phyloP scores from a whole-genome alignment of 1,140 invertebrate genomes.

The Heliothis virescens region DNA sequence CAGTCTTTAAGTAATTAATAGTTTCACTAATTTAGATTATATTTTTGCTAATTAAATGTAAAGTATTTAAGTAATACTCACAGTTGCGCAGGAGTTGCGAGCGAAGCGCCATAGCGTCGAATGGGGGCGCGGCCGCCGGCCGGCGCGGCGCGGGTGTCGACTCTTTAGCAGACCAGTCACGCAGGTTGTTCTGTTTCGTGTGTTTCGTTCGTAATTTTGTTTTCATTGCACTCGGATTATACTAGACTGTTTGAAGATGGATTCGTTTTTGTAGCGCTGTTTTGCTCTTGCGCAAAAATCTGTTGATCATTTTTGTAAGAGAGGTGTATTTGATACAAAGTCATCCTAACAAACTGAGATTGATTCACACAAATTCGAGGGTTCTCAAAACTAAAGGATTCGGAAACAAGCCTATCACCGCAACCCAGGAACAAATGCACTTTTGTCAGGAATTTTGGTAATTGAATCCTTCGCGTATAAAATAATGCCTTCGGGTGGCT shows the following conservation, averaged over 20 bases:
- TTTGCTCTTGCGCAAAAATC: background rate
- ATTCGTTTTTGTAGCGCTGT: background rate
- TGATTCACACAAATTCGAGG: no score
- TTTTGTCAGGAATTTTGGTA: no score
- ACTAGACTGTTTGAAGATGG: background rate
- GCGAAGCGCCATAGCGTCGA: conserved; percentile 76
- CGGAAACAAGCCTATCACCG: no score
- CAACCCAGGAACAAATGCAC: no score
- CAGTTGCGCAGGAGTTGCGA: conserved; percentile 79
- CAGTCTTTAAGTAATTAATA: background rate
- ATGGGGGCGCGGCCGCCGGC: conserved; percentile 66
- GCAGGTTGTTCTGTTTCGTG: conserved; percentile 69
- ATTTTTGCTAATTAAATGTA: background rate
- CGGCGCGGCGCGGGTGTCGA: conserved; percentile 36
- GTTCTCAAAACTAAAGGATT: no score
- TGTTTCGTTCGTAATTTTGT: conserved; percentile 24
- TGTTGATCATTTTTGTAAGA: no score
- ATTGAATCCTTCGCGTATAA: no score
- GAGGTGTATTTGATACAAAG: no score
- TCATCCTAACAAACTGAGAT: no score
- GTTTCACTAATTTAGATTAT: background rate
- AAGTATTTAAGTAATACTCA: conserved; percentile 55
- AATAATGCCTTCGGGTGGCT: no score
- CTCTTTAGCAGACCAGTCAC: conserved; percentile 71
- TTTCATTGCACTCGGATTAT: conserved; percentile 31